phyloP scores from a whole-genome alignment of 2,888 invertebrate species.

The Poecilobothrus nobilitatus region DNA sequence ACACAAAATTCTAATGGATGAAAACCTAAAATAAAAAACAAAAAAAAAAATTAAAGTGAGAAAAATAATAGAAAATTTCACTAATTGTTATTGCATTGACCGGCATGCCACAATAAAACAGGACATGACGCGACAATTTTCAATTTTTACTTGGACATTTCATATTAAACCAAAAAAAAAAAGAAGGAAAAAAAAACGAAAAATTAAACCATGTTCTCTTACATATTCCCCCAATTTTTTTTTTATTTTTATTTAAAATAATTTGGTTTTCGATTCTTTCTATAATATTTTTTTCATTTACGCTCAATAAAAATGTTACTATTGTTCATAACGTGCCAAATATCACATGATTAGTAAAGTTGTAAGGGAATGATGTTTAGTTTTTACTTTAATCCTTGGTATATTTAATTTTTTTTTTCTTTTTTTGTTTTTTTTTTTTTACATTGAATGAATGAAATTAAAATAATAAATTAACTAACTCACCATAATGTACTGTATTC shows the following conservation, averaged over 20 bases:
- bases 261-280: too few relatives aligned
- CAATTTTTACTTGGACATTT: background rate
- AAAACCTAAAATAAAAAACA: background rate
- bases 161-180: too few relatives aligned
- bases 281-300: too few relatives aligned
- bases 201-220: background rate
- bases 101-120: background rate
- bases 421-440: background rate
- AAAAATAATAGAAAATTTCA: background rate
- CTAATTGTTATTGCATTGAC: slow-evolving; percentile 1
- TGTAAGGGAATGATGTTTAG: too few relatives aligned
- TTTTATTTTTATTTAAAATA: too few relatives aligned
- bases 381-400: too few relatives aligned
- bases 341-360: too few relatives aligned
- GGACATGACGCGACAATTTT: slow-evolving; percentile 1
- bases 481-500: background rate
- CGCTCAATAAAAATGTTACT: too few relatives aligned
- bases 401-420: background rate
- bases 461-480: slow-evolving; percentile 1
- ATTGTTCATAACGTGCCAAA: too few relatives aligned
- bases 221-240: background rate
- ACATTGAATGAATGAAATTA: background rate
- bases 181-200: too few relatives aligned
- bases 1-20: background rate
- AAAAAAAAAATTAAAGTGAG: background rate